phyloP scores from a whole-genome alignment of 2,888 invertebrate species.

The Ornithoptera alexandrae region DNA sequence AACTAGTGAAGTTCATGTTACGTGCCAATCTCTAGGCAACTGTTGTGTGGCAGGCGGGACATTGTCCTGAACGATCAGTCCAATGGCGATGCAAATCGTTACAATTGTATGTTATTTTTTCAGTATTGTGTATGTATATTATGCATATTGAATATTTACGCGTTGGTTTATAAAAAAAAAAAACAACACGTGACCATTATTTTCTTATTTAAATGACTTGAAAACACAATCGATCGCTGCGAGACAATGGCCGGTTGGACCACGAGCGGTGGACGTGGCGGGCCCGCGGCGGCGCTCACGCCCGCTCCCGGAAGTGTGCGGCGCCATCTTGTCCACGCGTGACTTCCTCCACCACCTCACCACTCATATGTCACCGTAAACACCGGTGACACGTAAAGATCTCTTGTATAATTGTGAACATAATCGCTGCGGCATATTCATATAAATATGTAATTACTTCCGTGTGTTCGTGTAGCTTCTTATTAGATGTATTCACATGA shows the following conservation, averaged over 20 bases:
- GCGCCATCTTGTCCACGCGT: slow-evolving; percentile 51
- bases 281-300: slow-evolving; percentile 25
- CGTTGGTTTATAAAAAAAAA: no score
- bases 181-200: not conserved
- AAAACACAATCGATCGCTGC: not conserved
- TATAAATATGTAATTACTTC: slow-evolving; percentile 13
- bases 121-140: no score
- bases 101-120: no score
- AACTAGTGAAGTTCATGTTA: no score
- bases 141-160: no score
- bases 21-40: no score
- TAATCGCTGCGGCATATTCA: slow-evolving; percentile 13
- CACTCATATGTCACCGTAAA: slow-evolving; percentile 18
- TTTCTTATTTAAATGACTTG: not conserved
- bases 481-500: no score
- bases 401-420: slow-evolving; percentile 6
- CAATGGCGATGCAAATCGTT: no score
- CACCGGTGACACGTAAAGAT: slow-evolving; percentile 8
- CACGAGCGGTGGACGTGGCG: slow-evolving; percentile 24
- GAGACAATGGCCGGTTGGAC: slow-evolving; percentile 18
- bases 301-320: slow-evolving; percentile 42
- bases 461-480: not conserved
- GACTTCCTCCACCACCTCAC: slow-evolving; percentile 48
- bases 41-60: no score
- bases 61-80: no score